A percentile compares a stretch with the other conserved stretches of the same genome.
These are phyloP conservation scores for Unio delphinus DNA, from an alignment of 2,888 invertebrate genomes.

Conservation along the genomic window DNA sequence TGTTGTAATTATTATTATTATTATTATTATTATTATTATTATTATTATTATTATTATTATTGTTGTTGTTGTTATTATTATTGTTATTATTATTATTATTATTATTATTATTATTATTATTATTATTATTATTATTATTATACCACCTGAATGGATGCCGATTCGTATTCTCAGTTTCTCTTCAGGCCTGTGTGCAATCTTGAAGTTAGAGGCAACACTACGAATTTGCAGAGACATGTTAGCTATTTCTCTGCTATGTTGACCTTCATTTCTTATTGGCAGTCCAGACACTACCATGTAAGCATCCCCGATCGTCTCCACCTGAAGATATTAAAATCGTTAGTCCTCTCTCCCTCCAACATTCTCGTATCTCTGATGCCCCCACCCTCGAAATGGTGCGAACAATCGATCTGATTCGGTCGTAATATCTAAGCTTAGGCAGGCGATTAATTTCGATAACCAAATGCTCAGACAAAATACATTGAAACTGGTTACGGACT, in stretches of 20 bases:
- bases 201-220: conserved; percentile 62
- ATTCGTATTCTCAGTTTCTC: conserved; percentile 63
- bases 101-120: conserved; percentile 1
- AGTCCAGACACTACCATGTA: conserved; percentile 70
- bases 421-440: no score
- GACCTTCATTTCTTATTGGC: conserved; percentile 61
- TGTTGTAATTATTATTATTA: neutral
- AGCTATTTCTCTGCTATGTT: conserved; percentile 68
- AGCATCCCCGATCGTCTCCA: conserved; percentile 73
- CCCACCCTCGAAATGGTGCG: no score
- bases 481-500: no score
- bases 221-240: conserved; percentile 68
- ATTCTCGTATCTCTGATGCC: no score
- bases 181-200: conserved; percentile 58
- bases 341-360: neutral
- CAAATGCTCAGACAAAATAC: no score
- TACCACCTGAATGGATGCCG: conserved; percentile 67
- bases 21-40: no score
- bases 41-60: neutral
- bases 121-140: neutral
- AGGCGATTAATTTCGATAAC: no score
- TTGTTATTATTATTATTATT: neutral
- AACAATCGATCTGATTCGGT: no score
- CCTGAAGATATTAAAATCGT: conserved; percentile 69
- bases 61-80: no score